phyloP scores from a whole-genome alignment of 2,888 invertebrate genomes.

The Dicranocentrus wangi region DNA sequence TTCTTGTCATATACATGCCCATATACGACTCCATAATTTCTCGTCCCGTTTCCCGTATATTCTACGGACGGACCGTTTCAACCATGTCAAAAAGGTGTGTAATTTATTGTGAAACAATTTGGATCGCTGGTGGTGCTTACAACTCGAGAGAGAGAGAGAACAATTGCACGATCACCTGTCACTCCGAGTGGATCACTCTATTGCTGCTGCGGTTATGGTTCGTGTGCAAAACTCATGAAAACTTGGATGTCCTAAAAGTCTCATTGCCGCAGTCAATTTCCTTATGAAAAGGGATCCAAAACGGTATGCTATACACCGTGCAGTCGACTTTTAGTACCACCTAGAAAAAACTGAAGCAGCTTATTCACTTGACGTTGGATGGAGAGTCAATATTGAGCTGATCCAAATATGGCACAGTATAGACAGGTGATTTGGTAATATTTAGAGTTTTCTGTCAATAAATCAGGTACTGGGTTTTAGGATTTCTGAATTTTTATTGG shows the following conservation, averaged over 20 bases:
- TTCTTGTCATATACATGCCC: slow-evolving; percentile 54
- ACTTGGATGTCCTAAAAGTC: background rate
- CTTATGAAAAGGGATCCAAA: too few species aligned
- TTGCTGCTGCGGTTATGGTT: too few species aligned
- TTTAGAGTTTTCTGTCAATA: background rate
- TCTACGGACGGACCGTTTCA: slow-evolving; percentile 1
- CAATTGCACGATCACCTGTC: background rate
- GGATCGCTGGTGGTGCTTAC: slow-evolving; percentile 1
- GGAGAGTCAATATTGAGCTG: slow-evolving; percentile 1
- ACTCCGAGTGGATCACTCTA: too few species aligned
- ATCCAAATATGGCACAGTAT: slow-evolving; percentile 1
- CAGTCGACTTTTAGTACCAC: too few species aligned
- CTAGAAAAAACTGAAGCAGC: too few species aligned
- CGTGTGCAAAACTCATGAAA: too few species aligned
- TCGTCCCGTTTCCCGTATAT: background rate
- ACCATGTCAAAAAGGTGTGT: background rate
- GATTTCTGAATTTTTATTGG: background rate
- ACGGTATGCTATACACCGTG: too few species aligned
- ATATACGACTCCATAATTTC: slow-evolving; percentile 54
- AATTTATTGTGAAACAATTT: background rate
- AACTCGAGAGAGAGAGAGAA: too few species aligned
- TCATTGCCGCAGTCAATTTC: too few species aligned
- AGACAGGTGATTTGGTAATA: background rate
- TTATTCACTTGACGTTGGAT: too few species aligned
- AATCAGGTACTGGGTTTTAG: slow-evolving; percentile 18